Evolutionary conservation across 2,797 vertebrate genomes (phyloP).

Genomic region (Karalla daura): DNA sequence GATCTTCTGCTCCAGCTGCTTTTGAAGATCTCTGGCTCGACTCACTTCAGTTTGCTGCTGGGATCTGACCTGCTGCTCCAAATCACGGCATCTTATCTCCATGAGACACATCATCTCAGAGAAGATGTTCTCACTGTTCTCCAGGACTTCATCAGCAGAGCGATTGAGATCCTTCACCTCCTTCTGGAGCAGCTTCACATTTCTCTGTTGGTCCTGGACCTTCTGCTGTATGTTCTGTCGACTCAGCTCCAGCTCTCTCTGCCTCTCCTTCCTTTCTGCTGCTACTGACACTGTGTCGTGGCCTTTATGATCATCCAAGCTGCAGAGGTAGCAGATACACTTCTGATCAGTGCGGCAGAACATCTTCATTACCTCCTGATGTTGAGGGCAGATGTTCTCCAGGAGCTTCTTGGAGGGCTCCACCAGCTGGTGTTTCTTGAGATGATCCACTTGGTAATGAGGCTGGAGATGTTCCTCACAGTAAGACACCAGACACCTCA

Average conservation of each 20-base stretch:
- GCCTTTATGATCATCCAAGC: neutral
- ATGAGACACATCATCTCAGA: too few relatives aligned
- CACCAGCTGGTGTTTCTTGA: neutral
- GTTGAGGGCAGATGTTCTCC: neutral
- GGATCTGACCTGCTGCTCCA: neutral
- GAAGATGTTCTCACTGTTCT: neutral
- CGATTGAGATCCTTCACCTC: too few relatives aligned
- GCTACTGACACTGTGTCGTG: neutral
- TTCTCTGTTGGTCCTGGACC: too few relatives aligned
- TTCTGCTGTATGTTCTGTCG: too few relatives aligned
- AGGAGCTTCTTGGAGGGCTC: neutral
- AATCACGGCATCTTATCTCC: too few relatives aligned
- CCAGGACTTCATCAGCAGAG: too few relatives aligned
- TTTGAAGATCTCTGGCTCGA: neutral
- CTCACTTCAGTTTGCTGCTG: neutral
- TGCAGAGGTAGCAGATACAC: neutral
- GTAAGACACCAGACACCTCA: neutral
- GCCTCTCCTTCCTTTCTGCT: neutral
- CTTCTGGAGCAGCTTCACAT: too few relatives aligned
- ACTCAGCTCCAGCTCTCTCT: too few relatives aligned
- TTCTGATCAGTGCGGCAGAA: neutral
- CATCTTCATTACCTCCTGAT: slow-evolving; percentile 3
- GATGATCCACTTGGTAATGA: neutral
- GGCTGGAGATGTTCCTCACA: neutral
- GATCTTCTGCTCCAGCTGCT: too few relatives aligned